phyloP scores from a whole-genome alignment of 2,113 vertebrate species.

The Crotophaga sulcirostris region DNA sequence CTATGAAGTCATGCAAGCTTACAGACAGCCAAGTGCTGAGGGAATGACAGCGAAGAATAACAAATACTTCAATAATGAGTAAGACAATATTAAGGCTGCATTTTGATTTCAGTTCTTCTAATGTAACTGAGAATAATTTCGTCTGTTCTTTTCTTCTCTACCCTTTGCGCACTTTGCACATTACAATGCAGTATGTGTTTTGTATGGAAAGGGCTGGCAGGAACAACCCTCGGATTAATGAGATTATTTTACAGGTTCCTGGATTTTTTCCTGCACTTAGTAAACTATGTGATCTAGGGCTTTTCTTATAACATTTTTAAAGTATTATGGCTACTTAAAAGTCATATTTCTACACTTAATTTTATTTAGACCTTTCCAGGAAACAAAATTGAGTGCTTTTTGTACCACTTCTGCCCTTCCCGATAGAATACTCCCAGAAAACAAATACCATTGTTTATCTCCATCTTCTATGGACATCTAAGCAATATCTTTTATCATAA shows the following conservation, averaged over 20 bases:
- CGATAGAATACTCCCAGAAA: background rate
- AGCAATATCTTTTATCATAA: background rate
- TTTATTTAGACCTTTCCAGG: background rate
- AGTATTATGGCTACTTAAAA: background rate
- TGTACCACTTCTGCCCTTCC: background rate
- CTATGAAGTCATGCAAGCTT: background rate
- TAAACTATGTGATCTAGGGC: background rate
- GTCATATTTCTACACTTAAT: background rate
- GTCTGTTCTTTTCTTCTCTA: background rate
- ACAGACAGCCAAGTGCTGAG: background rate
- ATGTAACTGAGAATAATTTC: background rate
- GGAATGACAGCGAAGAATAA: background rate
- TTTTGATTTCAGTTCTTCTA: background rate
- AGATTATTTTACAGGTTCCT: background rate
- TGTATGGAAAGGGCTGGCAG: background rate
- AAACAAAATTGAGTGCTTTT: background rate
- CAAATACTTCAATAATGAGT: conserved; percentile 3
- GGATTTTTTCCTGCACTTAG: background rate
- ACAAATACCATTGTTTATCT: background rate
- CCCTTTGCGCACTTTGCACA: background rate
- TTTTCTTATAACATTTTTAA: background rate
- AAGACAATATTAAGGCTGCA: too few relatives aligned
- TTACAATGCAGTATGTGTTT: background rate
- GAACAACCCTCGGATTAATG: background rate
- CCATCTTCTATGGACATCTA: background rate